Percentiles rank a stretch among this genome's conserved stretches.
phyloP scores from a whole-genome alignment of 2,888 invertebrate species.

The Strigamia transsilvanica region DNA sequence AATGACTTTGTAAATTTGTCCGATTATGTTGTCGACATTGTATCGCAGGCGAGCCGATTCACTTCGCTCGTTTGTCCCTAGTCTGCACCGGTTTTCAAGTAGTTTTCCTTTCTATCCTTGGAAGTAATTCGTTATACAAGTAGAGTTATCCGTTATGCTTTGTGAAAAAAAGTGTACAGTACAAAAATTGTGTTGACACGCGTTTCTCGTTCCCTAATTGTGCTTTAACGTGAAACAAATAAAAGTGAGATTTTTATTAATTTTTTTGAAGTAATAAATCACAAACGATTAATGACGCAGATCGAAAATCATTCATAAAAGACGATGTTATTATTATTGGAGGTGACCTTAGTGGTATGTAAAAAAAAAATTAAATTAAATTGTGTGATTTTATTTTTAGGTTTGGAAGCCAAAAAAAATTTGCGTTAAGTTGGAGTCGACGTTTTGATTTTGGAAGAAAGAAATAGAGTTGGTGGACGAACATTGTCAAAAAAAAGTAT shows the following conservation, averaged over 20 bases:
- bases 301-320: background rate
- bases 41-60: background rate
- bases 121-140: too few species aligned
- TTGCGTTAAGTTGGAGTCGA: constrained; percentile 58
- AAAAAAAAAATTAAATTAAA: background rate
- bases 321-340: background rate
- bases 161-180: background rate
- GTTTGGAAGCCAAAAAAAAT: constrained; percentile 60
- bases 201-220: background rate
- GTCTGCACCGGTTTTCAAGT: too few species aligned
- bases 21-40: background rate
- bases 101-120: too few species aligned
- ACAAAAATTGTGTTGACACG: background rate
- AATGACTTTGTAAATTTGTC: background rate
- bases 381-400: constrained; percentile 56
- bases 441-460: constrained; percentile 63
- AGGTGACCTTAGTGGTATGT: background rate
- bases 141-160: too few species aligned
- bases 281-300: background rate
- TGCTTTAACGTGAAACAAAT: constrained; percentile 6
- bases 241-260: constrained; percentile 18
- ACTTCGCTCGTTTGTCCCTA: background rate
- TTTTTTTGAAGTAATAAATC: background rate
- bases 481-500: constrained; percentile 60
- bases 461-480: constrained; percentile 65